phyloP scores from a whole-genome alignment of 30 jellyfish, hydroid and myxozoan species.

The Turritopsis rubra region DNA sequence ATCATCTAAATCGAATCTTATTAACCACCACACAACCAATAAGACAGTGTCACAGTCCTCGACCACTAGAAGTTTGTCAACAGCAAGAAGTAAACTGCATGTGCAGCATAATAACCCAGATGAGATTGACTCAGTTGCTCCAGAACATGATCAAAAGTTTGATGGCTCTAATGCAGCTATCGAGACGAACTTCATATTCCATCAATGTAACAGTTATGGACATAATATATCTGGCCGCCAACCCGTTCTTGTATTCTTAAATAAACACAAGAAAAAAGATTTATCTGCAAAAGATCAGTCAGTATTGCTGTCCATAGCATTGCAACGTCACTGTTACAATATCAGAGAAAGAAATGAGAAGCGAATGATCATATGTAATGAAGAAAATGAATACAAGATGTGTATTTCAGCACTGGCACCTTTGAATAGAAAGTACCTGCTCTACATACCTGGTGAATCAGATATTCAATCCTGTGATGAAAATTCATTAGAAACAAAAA shows the following conservation, averaged over 20 bases:
- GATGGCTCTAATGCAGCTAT: neutral
- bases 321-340: neutral
- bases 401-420: neutral
- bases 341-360: neutral
- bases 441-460: neutral
- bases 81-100: neutral
- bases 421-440: neutral
- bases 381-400: neutral
- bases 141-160: neutral
- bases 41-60: neutral
- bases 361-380: neutral
- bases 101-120: neutral
- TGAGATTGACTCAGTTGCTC: neutral
- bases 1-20: too few species aligned
- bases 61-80: neutral
- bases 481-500: neutral
- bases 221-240: neutral
- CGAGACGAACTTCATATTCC: neutral
- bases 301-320: neutral
- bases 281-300: neutral
- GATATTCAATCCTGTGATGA: neutral
- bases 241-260: neutral
- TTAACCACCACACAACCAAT: neutral
- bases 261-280: neutral
- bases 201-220: neutral